A percentile compares a stretch with the other conserved stretches of the same genome.
Evolutionary conservation across 2,888 invertebrate species (phyloP).

Genomic region (Gandaritis pyraliata): DNA sequence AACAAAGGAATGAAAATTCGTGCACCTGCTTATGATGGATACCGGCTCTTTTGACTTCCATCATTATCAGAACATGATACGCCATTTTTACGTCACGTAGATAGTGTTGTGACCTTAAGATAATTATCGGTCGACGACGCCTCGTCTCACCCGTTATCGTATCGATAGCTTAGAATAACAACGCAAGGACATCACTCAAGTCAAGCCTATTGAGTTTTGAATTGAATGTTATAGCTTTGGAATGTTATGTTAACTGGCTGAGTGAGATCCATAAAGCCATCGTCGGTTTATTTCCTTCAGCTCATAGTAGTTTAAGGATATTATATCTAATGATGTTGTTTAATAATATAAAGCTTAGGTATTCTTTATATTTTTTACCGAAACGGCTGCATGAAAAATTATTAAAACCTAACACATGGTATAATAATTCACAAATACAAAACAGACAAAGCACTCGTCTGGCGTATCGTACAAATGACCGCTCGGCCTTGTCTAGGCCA

Average conservation of each 20-base stretch:
- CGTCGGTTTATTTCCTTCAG: not conserved
- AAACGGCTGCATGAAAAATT: no score
- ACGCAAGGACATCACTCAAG: conserved; percentile 69
- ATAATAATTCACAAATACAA: conserved; percentile 54
- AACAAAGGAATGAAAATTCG: conserved; percentile 16
- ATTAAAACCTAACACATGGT: conserved; percentile 52
- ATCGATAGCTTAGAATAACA: conserved; percentile 60
- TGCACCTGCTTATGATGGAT: conserved; percentile 56
- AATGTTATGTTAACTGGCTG: not conserved
- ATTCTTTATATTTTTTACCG: no score
- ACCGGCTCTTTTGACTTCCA: conserved; percentile 37
- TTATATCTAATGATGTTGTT: no score
- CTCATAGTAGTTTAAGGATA: conserved; percentile 1
- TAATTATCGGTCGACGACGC: conserved; percentile 79
- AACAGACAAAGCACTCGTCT: conserved; percentile 72
- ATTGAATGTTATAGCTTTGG: conserved; percentile 1
- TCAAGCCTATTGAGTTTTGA: conserved; percentile 36
- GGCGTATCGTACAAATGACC: conserved; percentile 78
- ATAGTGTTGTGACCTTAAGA: conserved; percentile 80
- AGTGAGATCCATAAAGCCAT: not conserved
- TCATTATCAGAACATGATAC: conserved; percentile 62
- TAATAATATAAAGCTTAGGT: no score
- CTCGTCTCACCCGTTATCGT: conserved; percentile 70
- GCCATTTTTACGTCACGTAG: conserved; percentile 66
- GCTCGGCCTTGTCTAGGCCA: conserved; percentile 84